Evolutionary conservation across 2,797 vertebrate species (phyloP), one percentile per base, ranked within the genome.

Genomic region (Cephalopachus bancanus): DNA sequence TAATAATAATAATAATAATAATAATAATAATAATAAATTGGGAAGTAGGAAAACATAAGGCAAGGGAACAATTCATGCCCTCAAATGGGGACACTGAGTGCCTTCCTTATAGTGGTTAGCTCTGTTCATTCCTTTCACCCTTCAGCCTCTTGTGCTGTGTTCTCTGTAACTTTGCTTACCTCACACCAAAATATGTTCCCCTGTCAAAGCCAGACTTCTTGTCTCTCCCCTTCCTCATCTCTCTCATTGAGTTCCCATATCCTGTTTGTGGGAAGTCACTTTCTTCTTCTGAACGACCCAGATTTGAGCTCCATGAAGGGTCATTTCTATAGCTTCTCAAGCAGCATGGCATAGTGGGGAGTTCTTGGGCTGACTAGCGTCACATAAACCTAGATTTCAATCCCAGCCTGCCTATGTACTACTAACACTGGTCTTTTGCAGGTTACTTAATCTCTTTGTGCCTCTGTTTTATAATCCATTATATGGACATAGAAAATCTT

Each of bases 401-500:
- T 51, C 16, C 15, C 72, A 76, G 65, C 7, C 74, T 33, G 20
- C 3, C 12, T 57, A 26, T 22, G 79, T 83, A 22, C 67, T 83
- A 22, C 67, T 69, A 51, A 79, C 17, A 26, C 26, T 30, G n/a
- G 87, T 79, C 51, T 69, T 1, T 4, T 33, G 59, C 19, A 62
- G 20, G 53, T 30, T 64, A 51, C 12, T 78, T 49, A 89, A 37
- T 49, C 7, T 83, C 0, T 84, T 17, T 55, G 22, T 51, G 55
- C 44, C n/a, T 93, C 57, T 30, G 55, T 74, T 96, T 83, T 69
- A 51, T 74, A 83, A 91, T 44, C 24, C 14, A 51, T 81, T 62
- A 72, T 59, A 22, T 49, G 3, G 37, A 1, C 15, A n/a, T 28
- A 83, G 20, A 16, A 78, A 85, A 51, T 75, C 71, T 76, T 33